Evolutionary conservation across 2,797 vertebrate species (phyloP).

Genomic region (Danio albolineatus): DNA sequence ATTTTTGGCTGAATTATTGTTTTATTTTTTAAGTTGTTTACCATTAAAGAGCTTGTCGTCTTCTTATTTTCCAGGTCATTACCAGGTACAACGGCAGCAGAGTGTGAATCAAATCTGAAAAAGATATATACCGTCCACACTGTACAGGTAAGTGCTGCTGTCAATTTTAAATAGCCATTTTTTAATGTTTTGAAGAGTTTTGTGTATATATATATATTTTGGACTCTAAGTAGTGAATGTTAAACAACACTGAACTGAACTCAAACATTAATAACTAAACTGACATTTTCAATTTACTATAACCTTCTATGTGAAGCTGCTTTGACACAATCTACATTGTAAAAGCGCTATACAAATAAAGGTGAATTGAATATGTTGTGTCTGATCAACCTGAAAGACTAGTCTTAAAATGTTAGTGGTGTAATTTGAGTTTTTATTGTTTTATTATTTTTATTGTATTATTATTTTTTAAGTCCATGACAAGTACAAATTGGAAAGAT

Average conservation of each 20-base stretch:
- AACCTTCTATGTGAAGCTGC: too few species aligned
- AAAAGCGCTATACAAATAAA: too few species aligned
- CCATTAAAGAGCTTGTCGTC: not conserved
- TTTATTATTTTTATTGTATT: too few species aligned
- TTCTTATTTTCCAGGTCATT: conserved; percentile 80
- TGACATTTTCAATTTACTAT: too few species aligned
- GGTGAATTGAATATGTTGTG: not conserved
- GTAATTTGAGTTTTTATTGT: not conserved
- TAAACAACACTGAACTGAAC: too few species aligned
- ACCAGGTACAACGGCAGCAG: conserved; percentile 92
- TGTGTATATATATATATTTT: too few species aligned
- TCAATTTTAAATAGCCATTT: not conserved
- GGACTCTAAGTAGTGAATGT: too few species aligned
- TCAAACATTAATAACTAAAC: too few species aligned
- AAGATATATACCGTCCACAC: conserved; percentile 95
- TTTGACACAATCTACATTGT: too few species aligned
- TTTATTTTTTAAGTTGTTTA: not conserved
- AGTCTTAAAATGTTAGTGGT: not conserved
- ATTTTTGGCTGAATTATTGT: not conserved
- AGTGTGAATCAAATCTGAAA: conserved; percentile 94
- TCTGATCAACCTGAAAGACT: too few species aligned
- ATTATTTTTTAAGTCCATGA: not conserved
- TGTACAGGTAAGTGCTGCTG: conserved; percentile 86
- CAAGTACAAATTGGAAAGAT: not conserved
- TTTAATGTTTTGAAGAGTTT: not conserved